Evolutionary conservation across 2,113 vertebrate species (phyloP).

Genomic region (Catharus bicknelli): DNA sequence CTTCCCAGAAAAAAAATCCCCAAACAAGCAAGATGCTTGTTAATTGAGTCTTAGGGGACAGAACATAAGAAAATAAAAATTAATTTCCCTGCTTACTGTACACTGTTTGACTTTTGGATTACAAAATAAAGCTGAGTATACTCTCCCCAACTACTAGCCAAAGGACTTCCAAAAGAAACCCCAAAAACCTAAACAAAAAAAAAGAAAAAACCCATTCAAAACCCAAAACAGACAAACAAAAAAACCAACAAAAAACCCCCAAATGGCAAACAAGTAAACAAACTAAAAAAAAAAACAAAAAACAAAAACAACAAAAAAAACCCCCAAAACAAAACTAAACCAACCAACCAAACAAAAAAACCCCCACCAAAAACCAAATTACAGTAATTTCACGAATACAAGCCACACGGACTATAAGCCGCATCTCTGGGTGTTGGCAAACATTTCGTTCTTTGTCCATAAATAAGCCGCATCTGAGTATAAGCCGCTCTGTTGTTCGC

Average conservation of each 20-base stretch:
- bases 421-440: too few species aligned
- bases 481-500: too few species aligned
- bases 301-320: too few species aligned
- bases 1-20: neutral
- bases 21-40: neutral
- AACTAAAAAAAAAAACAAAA: neutral
- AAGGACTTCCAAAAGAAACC: neutral
- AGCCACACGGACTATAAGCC: too few species aligned
- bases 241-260: neutral
- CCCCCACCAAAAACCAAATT: neutral
- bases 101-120: neutral
- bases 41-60: neutral
- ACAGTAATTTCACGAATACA: too few species aligned
- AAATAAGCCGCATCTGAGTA: too few species aligned
- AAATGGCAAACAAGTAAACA: neutral
- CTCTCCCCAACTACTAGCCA: neutral
- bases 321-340: too few species aligned
- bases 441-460: too few species aligned
- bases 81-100: neutral
- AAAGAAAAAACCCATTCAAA: neutral
- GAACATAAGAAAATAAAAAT: neutral
- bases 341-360: too few species aligned
- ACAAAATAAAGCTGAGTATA: neutral
- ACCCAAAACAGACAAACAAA: neutral
- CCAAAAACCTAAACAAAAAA: neutral